These are phyloP conservation scores for Metridium senile DNA, from an alignment of 92 coral and sea anemone genomes.

Conservation along the genomic window DNA sequence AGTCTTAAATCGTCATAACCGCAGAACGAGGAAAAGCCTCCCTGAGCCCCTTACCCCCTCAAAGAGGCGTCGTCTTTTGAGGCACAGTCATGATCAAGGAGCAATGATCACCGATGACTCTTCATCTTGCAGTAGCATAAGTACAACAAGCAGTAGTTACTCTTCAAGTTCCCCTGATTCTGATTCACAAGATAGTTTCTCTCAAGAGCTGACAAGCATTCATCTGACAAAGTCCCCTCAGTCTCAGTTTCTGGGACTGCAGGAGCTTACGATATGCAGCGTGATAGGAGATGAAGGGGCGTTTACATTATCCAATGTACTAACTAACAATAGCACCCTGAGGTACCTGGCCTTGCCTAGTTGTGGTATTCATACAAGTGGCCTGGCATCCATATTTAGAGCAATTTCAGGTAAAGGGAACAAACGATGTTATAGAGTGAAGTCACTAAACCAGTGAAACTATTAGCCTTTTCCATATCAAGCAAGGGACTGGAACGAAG, in stretches of 20 bases:
- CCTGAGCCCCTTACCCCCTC: slow-evolving; percentile 28
- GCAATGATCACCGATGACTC: slow-evolving; percentile 13
- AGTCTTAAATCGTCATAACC: background rate
- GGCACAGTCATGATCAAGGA: slow-evolving; percentile 18
- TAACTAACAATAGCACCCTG: slow-evolving; percentile 55
- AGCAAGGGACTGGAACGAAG: no score
- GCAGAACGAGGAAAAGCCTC: slow-evolving; percentile 24
- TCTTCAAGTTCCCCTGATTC: slow-evolving; percentile 45
- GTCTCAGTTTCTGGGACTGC: slow-evolving; percentile 50
- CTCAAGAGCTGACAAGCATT: slow-evolving; percentile 21
- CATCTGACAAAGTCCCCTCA: slow-evolving; percentile 13
- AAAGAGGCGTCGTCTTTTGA: slow-evolving; percentile 19
- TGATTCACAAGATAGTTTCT: slow-evolving; percentile 46
- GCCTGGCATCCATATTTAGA: slow-evolving; percentile 44
- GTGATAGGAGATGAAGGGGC: slow-evolving; percentile 39
- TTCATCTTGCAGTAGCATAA: slow-evolving; percentile 33
- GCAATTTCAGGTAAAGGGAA: slow-evolving; percentile 58
- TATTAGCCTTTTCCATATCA: no score
- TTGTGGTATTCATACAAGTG: slow-evolving; percentile 51
- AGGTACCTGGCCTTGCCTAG: slow-evolving; percentile 45
- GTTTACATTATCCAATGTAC: slow-evolving; percentile 33
- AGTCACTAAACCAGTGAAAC: no score
- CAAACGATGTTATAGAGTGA: no score
- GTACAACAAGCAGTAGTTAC: slow-evolving; percentile 38
- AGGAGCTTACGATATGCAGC: slow-evolving; percentile 44